Evolutionary conservation across 2,113 vertebrate genomes (phyloP), one percentile per base, ranked within the genome.

Genomic region (Leptodactylus fuscus): DNA sequence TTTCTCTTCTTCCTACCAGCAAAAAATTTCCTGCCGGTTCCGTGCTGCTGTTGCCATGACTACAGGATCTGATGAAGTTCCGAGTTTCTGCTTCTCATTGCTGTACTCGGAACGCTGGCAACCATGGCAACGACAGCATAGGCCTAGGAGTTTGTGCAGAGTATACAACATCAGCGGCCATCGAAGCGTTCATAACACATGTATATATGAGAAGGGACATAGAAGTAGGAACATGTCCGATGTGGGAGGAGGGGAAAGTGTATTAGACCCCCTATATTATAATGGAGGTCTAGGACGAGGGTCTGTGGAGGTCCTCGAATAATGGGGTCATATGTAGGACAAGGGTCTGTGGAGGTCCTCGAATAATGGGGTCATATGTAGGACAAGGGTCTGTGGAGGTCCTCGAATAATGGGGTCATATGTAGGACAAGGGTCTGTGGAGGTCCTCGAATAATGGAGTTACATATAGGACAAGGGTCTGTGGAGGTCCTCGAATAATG

Each of bases 81-180:
- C n/a, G n/a, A n/a, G 60, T 67, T 67, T 67, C 62, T 67, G 62
- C 62, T 67, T 67, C 29, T 36, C 62, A 34, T 16, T 67, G 65
- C 34, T 38, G 34, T 13, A 34, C 32, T 69, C 15, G 6, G 18
- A 69, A 69, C 5, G 65, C 32, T 38, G 16, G 65, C 38, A 18
- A 12, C 34, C 65, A 69, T 38, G 65, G 65, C 65, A 69, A 69
- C 34, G 18, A 22, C 65, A 69, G 34, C 65, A 69, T 22, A 34
- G 65, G 34, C 34, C 62, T 5, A 32, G 32, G 32, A 34, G 38
- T 16, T 20, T 69, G 65, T 69, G 65, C 65, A 10, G 65, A 0
- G 16, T 36, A 10, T 69, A 16, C 60, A 1, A 13, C 32, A 27
- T 69, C 65, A 69, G 32, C 65, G 60, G 60, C 16, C 60, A 32